Evolutionary conservation across 2,888 invertebrate genomes (phyloP).

Genomic region (Pandemis corylana): DNA sequence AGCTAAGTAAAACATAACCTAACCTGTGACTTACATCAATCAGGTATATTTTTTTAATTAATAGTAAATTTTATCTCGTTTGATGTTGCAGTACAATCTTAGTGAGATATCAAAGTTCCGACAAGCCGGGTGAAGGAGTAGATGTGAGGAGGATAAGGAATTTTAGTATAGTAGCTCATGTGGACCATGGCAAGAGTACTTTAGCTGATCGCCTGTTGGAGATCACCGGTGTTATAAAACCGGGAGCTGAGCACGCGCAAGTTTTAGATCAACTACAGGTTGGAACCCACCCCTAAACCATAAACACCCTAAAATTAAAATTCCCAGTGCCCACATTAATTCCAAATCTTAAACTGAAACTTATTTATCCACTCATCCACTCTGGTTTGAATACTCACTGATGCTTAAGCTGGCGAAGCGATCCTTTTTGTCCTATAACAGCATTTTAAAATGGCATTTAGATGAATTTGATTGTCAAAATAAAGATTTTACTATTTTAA

Average conservation of each 20-base stretch:
- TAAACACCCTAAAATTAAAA: no score
- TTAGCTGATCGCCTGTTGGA: conserved; percentile 98
- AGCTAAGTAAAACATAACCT: conserved; percentile 17
- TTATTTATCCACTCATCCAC: no score
- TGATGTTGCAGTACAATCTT: conserved; percentile 18
- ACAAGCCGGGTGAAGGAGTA: conserved; percentile 50
- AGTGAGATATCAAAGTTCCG: conserved; percentile 51
- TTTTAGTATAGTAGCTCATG: conserved; percentile 99
- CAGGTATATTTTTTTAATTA: neutral
- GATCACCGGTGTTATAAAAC: conserved; percentile 92
- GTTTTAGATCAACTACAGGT: conserved; percentile 91
- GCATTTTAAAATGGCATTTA: no score
- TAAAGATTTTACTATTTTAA: no score
- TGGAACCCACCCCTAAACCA: conserved; percentile 38
- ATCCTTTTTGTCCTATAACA: no score
- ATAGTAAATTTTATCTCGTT: neutral
- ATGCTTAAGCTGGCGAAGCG: no score
- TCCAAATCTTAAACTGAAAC: no score
- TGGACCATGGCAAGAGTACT: conserved; percentile 99
- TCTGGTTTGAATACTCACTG: no score
- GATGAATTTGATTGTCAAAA: no score
- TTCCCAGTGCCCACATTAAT: no score
- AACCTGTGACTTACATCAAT: neutral
- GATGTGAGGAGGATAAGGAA: conserved; percentile 89
- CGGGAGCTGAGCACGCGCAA: conserved; percentile 87